Percentiles rank a stretch among this genome's conserved stretches.
Conservation (phyloP, 2,797 vertebrate genomes). For the Eupleurogrammus muticus region DNA sequence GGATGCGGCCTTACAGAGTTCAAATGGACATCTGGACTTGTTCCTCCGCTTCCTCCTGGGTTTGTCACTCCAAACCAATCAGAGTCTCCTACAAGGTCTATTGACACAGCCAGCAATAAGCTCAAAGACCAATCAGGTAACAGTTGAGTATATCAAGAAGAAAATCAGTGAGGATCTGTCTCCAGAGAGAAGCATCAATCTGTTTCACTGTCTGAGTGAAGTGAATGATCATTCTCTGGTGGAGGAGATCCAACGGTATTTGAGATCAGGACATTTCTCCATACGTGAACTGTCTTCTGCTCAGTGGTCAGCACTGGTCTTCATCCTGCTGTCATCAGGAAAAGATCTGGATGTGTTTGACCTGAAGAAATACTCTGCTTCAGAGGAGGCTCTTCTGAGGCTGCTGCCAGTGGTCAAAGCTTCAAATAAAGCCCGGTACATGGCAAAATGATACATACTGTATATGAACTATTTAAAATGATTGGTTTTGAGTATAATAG, state of each 20-base stretch:
- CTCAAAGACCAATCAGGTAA: background rate
- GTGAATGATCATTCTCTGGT: slow-evolving; percentile 5
- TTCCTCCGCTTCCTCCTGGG: slow-evolving; percentile 1
- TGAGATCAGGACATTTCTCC: slow-evolving; percentile 12
- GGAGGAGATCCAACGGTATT: slow-evolving; percentile 10
- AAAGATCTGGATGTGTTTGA: slow-evolving; percentile 27
- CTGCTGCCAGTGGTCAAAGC: slow-evolving; percentile 33
- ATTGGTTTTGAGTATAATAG: no score
- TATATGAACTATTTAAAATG: no score
- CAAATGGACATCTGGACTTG: slow-evolving; percentile 15
- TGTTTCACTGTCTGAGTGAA: slow-evolving; percentile 15
- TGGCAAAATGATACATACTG: background rate
- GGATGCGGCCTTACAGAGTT: background rate
- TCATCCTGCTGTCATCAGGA: slow-evolving; percentile 35
- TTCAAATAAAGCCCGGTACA: slow-evolving; percentile 27
- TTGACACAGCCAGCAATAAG: background rate
- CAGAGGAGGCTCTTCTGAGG: slow-evolving; percentile 31
- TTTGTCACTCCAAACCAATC: background rate
- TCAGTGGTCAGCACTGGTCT: slow-evolving; percentile 40
- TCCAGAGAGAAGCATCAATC: background rate
- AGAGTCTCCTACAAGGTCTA: background rate
- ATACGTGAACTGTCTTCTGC: slow-evolving; percentile 21
- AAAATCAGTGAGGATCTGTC: background rate
- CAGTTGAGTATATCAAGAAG: background rate
- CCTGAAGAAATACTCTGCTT: slow-evolving; percentile 21